Conservation (phyloP, 2,113 vertebrate genomes). For the Xenotilapia leptura region DNA sequence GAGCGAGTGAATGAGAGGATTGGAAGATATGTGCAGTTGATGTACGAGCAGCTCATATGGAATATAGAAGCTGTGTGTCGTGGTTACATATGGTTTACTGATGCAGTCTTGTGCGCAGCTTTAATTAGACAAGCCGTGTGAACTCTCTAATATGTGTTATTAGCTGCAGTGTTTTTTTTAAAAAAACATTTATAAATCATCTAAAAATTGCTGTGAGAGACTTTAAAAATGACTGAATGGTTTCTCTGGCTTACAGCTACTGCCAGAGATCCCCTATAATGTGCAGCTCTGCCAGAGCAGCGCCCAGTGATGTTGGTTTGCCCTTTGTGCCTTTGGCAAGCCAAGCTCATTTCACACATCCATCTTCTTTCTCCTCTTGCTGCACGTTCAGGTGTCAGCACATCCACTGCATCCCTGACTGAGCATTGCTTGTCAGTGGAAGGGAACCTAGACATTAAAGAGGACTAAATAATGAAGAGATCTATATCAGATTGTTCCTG, state of each 20-base stretch:
- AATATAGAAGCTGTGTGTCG: not conserved
- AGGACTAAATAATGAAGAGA: slow-evolving; percentile 29
- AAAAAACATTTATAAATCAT: not conserved
- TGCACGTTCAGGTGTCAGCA: slow-evolving; percentile 43
- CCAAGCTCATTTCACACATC: slow-evolving; percentile 7
- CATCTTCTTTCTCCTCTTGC: not conserved
- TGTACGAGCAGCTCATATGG: not conserved
- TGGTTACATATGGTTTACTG: not conserved
- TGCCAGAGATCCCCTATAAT: not conserved
- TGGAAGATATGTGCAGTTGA: not conserved
- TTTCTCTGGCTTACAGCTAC: not conserved
- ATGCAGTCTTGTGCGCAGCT: slow-evolving; percentile 2
- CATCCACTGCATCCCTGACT: slow-evolving; percentile 35
- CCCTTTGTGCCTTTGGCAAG: slow-evolving; percentile 34
- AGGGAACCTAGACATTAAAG: slow-evolving; percentile 11
- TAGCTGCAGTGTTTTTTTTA: not conserved
- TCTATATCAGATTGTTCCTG: not conserved
- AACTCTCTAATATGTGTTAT: not conserved
- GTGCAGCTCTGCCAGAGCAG: slow-evolving; percentile 10
- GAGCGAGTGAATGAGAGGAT: not conserved
- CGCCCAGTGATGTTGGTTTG: not conserved
- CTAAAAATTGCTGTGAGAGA: not conserved
- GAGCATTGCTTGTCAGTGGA: slow-evolving; percentile 20
- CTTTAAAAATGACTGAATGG: not conserved
- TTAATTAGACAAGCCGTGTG: not conserved